Base-by-base conservation (phyloP, 2,797 vertebrate genomes). In the Psittacula echo region DNA sequence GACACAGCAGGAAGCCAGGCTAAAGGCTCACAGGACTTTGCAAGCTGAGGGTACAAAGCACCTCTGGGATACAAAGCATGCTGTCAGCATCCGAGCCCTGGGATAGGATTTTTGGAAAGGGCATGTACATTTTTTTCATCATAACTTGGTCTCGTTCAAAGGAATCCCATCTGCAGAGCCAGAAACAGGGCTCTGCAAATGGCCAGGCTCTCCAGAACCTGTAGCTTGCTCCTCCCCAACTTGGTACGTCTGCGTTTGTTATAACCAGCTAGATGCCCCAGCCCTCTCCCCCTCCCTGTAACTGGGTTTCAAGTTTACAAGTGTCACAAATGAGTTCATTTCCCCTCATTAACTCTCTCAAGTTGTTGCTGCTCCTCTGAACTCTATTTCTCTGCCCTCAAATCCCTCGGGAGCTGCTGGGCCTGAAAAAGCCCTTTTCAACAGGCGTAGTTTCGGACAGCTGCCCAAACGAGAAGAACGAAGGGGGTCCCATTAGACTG, bases 241-340 rank as follows among this genome's bases (percentile, higher is more conserved):
- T 68, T 2, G 7, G 58, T 58, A 85, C 6, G 8, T 53, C 73
- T 80, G 72, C 4, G 7, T 50, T 56, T 6, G 5, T 58, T 51
- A 60, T 16, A 58, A 72, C 29, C 82, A 72, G 72, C 70, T 86
- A 70, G 87, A 89, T 85, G 58, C 16, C 67, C 41, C 61, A 56
- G 42, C 54, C 29, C 58, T 71, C 45, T 62, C 68, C 5, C 7
- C 29, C 77, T n/a, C n/a, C 27, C 66, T 10, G 9, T 48, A 77
- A 83, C 87, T 17, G 41, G 23, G 73, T 91, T 92, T 94, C 62
- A 80, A 78, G 79, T 80, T 91, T 93, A 85, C 76, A 85, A 84
- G 82, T 78, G 79, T 84, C 89, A 93, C 89, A 96, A 92, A 91
- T 60, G 76, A 92, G 87, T 95, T 96, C 50, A 92, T 91, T 94